A percentile compares a stretch with the other conserved stretches of the same genome.
phyloP scores from a whole-genome alignment of 2,113 vertebrate species.

The Acrocephalus kingi region DNA sequence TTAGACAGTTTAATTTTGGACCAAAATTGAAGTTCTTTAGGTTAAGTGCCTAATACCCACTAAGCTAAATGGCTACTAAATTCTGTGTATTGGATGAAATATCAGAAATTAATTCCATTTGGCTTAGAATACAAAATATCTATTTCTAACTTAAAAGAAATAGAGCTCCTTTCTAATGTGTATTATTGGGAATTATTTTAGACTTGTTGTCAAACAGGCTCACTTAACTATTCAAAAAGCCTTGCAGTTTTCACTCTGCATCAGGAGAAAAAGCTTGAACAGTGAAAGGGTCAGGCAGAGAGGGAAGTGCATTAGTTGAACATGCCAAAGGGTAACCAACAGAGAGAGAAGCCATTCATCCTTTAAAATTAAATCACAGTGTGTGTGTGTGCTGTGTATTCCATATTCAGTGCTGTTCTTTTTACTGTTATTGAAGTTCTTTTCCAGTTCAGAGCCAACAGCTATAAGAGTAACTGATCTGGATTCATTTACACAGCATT shows the following conservation, averaged over 20 bases:
- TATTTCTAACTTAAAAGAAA: constrained; percentile 31
- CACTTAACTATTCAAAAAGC: constrained; percentile 6
- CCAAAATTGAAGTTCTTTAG: background rate
- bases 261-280: background rate
- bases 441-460: background rate
- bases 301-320: constrained; percentile 7
- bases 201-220: constrained; percentile 1
- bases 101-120: background rate
- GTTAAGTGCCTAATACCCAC: background rate
- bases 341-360: constrained; percentile 11
- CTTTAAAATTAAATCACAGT: constrained; percentile 3
- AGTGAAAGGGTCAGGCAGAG: background rate
- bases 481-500: background rate
- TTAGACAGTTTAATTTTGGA: background rate
- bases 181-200: background rate
- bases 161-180: background rate
- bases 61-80: background rate
- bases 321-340: background rate
- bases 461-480: background rate
- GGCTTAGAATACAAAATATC: background rate
- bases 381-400: background rate
- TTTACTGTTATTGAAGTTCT: background rate
- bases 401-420: background rate
- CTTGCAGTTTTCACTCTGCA: constrained; percentile 41
- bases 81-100: background rate